These are phyloP conservation scores for Drosophila sturtevanti DNA, from an alignment of 1,140 invertebrate species.

Conservation along the genomic window DNA sequence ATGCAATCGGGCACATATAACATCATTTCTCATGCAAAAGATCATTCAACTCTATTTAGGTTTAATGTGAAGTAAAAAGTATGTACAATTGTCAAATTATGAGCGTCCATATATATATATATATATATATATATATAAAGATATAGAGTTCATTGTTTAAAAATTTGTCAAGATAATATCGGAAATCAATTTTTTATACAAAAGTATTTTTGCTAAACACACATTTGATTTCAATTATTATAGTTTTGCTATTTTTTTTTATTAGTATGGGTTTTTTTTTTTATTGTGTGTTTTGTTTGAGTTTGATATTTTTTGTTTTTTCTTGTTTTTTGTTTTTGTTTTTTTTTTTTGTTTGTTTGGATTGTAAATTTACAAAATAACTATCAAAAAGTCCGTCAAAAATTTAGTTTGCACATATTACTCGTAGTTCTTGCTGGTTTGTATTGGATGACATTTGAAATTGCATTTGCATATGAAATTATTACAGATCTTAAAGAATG, in stretches of 20 bases:
- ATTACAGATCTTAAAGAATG: constrained; percentile 1
- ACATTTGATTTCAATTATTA: neutral
- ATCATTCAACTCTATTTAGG: neutral
- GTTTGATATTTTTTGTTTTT: constrained; percentile 24
- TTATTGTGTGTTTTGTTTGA: constrained; percentile 53
- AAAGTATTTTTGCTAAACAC: neutral
- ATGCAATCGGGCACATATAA: neutral
- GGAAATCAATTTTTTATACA: neutral
- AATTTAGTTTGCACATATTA: constrained; percentile 41
- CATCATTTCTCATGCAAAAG: neutral
- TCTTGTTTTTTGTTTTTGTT: constrained; percentile 32
- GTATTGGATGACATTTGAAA: constrained; percentile 23
- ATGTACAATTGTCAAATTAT: neutral
- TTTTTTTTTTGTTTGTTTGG: constrained; percentile 31
- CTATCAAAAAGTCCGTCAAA: constrained; percentile 70
- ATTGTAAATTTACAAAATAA: constrained; percentile 76
- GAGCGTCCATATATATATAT: neutral
- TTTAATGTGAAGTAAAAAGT: neutral
- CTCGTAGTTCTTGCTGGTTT: constrained; percentile 20
- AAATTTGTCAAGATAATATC: neutral
- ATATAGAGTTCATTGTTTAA: neutral
- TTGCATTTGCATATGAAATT: neutral
- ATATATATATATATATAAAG: neutral
- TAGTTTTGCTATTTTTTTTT: constrained; percentile 29
- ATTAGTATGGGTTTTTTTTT: constrained; percentile 39